These are phyloP conservation scores for Cryptocephalus moraei DNA, from an alignment of 2,888 invertebrate species.

Conservation along the genomic window DNA sequence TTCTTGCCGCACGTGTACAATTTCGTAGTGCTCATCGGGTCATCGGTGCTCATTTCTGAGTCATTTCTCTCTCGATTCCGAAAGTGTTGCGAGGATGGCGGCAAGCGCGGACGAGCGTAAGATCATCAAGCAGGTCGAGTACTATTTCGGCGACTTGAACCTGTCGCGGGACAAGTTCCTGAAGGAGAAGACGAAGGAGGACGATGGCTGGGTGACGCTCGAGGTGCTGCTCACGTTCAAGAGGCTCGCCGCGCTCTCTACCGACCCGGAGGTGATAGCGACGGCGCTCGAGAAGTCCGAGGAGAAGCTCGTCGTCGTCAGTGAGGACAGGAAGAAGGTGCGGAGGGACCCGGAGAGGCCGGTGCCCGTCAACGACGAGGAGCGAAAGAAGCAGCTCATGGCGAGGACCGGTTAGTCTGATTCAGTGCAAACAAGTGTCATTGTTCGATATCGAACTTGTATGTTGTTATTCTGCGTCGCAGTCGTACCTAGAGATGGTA, in stretches of 20 bases:
- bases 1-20: too few species aligned
- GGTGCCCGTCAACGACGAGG: constrained; percentile 77
- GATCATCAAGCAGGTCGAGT: constrained; percentile 59
- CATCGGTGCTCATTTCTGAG: too few species aligned
- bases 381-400: constrained; percentile 66
- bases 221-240: constrained; percentile 81
- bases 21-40: too few species aligned
- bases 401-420: constrained; percentile 47
- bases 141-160: constrained; percentile 79
- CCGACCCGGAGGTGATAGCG: constrained; percentile 58
- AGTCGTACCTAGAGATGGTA: too few species aligned
- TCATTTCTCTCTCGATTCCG: too few species aligned
- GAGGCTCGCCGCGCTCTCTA: constrained; percentile 62
- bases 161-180: constrained; percentile 87
- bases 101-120: constrained; percentile 42
- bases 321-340: constrained; percentile 49
- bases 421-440: too few species aligned
- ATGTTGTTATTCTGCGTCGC: too few species aligned
- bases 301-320: constrained; percentile 60
- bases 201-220: constrained; percentile 87
- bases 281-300: constrained; percentile 66
- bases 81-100: constrained; percentile 15
- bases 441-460: too few species aligned
- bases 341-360: constrained; percentile 63
- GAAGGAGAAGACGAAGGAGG: constrained; percentile 71